Evolutionary conservation across 1,140 invertebrate species (phyloP).

Genomic region (Bombus pyrosoma): DNA sequence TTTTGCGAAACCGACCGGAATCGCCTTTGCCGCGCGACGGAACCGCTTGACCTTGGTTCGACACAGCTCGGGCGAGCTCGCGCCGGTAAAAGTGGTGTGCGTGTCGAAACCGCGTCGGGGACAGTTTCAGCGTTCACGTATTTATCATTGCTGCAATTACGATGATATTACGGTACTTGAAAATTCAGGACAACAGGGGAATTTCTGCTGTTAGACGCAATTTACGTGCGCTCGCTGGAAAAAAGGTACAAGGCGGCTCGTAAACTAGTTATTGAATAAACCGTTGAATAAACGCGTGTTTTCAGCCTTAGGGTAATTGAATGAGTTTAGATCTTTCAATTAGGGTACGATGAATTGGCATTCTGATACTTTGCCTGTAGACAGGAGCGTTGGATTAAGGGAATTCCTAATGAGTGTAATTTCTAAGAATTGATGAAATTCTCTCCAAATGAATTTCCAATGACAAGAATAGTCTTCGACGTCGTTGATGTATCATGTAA

Average conservation of each 20-base stretch:
- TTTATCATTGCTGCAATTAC: conserved; percentile 33
- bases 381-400: too few species aligned
- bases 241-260: not conserved
- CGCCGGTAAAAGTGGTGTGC: conserved; percentile 25
- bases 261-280: too few species aligned
- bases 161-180: conserved; percentile 14
- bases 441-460: too few species aligned
- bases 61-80: not conserved
- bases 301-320: not conserved
- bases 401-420: too few species aligned
- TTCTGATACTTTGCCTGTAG: too few species aligned
- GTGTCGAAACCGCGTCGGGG: conserved; percentile 21
- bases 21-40: conserved; percentile 37
- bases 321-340: not conserved
- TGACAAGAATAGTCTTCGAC: too few species aligned
- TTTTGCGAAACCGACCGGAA: conserved; percentile 58
- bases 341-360: too few species aligned
- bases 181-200: not conserved
- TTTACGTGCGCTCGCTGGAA: not conserved
- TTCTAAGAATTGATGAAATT: too few species aligned
- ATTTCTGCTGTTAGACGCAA: not conserved
- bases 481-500: too few species aligned
- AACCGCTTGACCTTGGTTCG: conserved; percentile 60
- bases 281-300: not conserved
- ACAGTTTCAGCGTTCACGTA: conserved; percentile 18